These are phyloP conservation scores for Chlorocebus sabaeus DNA, from an alignment of 2,113 vertebrate species.

Conservation along the genomic window DNA sequence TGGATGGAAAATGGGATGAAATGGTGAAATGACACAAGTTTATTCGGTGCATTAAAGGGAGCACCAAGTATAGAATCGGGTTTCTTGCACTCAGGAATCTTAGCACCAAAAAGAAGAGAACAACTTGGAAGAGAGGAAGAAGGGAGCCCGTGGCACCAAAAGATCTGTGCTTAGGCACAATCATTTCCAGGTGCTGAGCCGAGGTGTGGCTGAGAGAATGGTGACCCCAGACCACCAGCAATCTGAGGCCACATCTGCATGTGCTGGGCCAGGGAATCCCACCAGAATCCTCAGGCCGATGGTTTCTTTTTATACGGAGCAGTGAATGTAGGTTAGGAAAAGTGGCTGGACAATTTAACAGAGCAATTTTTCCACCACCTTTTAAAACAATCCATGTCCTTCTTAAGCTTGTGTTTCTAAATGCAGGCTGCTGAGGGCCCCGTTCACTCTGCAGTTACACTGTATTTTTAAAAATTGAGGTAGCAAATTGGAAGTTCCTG, in stretches of 20 bases:
- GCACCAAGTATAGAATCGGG: neutral
- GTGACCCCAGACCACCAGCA: neutral
- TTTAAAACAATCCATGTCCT: neutral
- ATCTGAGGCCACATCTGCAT: neutral
- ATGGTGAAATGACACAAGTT: neutral
- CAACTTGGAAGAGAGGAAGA: neutral
- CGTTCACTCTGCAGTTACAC: neutral
- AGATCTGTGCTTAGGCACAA: neutral
- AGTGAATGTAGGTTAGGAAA: neutral
- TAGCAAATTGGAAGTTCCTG: slow-evolving; percentile 48
- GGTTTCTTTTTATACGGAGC: neutral
- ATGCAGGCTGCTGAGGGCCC: neutral
- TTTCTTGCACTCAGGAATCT: neutral
- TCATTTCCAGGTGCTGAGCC: neutral
- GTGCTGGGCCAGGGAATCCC: neutral
- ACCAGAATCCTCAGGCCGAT: neutral
- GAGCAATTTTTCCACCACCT: neutral
- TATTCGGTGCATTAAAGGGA: neutral
- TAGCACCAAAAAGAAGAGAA: neutral
- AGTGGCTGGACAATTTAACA: neutral
- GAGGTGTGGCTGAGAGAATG: neutral
- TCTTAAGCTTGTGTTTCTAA: neutral
- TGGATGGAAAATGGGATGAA: neutral
- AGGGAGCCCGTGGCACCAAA: neutral
- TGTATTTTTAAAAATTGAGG: slow-evolving; percentile 28